Evolutionary conservation across 2,888 invertebrate genomes (phyloP), one percentile per base, ranked within the genome.

Genomic region (Malthinus seriepunctatus): DNA sequence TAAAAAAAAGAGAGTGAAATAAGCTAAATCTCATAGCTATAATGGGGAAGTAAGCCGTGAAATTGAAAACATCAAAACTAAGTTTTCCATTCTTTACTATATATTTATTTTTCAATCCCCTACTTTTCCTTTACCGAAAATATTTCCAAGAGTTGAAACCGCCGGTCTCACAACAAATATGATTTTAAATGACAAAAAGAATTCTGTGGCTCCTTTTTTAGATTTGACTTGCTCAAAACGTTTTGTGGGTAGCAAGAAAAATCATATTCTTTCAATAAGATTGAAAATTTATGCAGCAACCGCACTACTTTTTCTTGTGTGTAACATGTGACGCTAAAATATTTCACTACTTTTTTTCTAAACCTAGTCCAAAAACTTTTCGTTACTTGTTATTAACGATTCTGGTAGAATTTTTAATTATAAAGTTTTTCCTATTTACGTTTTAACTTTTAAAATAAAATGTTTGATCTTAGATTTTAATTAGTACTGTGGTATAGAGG

Each of bases 51-150:
- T 64, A 63, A 64, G 52, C 64, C 66, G 67, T 67, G 67, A 67
- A 67, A 67, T 67, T 67, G 67, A 64, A 67, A 67, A 66, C 64
- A 66, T 66, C 67, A 65, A 66, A 67, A 66, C 67, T 63, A 62
- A 61, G 60, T 66, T 67, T 66, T 60, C 67, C 65, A 39, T 63
- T 56, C 65, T 65, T 56, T 53, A 33, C 53, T 47, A 46, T 57
- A 46, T 57, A 56, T 57, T 57, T 56, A 57, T 56, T 57, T 61
- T 61, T 56, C 61, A 61, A 61, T 61, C 51, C 49, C 14, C 38
- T 54, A 51, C 23, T 59, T 45, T 50, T 50, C 23, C 53, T 52
- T 50, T 32, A 23, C 31, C 32, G 39, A 48, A 58, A 49, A 54
- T 48, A 51, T 54, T 31, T 10, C 38, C 38, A 34, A 51, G 48